These are phyloP conservation scores for Philopotamus ludificatus DNA, from an alignment of 1,140 invertebrate genomes.

Conservation along the genomic window DNA sequence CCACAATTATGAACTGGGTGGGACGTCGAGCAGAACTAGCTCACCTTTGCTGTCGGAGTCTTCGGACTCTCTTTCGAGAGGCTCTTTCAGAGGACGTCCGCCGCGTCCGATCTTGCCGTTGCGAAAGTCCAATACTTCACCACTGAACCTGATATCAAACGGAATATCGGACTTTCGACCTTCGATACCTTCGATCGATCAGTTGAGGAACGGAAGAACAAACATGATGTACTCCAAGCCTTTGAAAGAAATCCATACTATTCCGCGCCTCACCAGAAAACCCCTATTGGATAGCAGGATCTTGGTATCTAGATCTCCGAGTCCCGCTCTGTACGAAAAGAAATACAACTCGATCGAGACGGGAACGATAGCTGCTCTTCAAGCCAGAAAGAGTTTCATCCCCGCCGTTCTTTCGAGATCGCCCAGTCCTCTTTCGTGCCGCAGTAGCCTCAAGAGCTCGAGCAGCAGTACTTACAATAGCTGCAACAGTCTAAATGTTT, in stretches of 20 bases:
- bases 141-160: slow-evolving; percentile 50
- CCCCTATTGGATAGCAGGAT: slow-evolving; percentile 27
- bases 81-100: neutral
- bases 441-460: slow-evolving; percentile 48
- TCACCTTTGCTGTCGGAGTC: slow-evolving; percentile 21
- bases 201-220: slow-evolving; percentile 41
- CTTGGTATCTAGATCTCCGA: slow-evolving; percentile 49
- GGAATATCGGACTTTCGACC: slow-evolving; percentile 26
- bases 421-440: slow-evolving; percentile 48
- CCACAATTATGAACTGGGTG: neutral
- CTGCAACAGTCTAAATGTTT: slow-evolving; percentile 54
- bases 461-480: slow-evolving; percentile 53
- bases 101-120: slow-evolving; percentile 49
- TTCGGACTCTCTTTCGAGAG: slow-evolving; percentile 12
- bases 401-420: slow-evolving; percentile 48
- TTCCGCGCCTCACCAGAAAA: slow-evolving; percentile 43
- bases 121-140: slow-evolving; percentile 53
- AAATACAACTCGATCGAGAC: slow-evolving; percentile 51
- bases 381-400: slow-evolving; percentile 43
- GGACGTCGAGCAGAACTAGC: neutral
- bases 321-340: slow-evolving; percentile 48
- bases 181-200: slow-evolving; percentile 40
- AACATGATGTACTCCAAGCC: slow-evolving; percentile 51
- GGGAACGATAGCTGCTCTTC: slow-evolving; percentile 52
- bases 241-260: slow-evolving; percentile 51